Evolutionary conservation across 2,797 vertebrate species (phyloP).

Genomic region (Lepilemur ruficaudatus): DNA sequence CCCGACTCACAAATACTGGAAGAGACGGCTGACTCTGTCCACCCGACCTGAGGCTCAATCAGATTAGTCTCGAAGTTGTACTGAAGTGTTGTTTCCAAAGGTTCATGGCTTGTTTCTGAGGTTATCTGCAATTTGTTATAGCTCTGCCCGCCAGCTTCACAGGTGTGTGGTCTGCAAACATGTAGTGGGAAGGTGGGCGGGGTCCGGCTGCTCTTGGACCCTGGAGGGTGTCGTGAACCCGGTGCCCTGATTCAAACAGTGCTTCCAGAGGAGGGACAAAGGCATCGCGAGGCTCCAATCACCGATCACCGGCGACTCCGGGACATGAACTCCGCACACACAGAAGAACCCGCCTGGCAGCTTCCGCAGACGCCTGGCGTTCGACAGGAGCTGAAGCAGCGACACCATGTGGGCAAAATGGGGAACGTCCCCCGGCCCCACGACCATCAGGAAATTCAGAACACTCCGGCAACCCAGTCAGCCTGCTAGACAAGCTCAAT

Average conservation of each 20-base stretch:
- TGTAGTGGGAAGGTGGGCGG: too few species aligned
- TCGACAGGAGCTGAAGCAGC: slow-evolving; percentile 25
- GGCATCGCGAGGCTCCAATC: background rate
- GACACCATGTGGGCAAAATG: slow-evolving; percentile 81
- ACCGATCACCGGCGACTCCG: too few species aligned
- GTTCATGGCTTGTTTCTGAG: background rate
- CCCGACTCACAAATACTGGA: background rate
- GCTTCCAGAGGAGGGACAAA: background rate
- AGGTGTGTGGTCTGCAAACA: background rate
- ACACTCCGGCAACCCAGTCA: background rate
- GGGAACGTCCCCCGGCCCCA: background rate
- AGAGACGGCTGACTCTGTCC: background rate
- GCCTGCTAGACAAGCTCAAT: slow-evolving; percentile 35
- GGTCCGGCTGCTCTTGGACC: background rate
- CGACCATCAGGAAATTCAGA: background rate
- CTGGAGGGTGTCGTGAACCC: background rate
- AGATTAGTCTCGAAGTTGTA: background rate
- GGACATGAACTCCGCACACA: background rate
- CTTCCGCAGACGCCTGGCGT: too few species aligned
- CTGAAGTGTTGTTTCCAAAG: background rate
- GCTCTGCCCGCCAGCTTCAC: background rate
- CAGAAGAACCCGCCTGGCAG: background rate
- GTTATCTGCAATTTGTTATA: background rate
- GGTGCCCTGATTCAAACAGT: background rate
- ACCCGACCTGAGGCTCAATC: too few species aligned